Evolutionary conservation across 1,140 invertebrate species (phyloP).

Genomic region (Nymphalis io): DNA sequence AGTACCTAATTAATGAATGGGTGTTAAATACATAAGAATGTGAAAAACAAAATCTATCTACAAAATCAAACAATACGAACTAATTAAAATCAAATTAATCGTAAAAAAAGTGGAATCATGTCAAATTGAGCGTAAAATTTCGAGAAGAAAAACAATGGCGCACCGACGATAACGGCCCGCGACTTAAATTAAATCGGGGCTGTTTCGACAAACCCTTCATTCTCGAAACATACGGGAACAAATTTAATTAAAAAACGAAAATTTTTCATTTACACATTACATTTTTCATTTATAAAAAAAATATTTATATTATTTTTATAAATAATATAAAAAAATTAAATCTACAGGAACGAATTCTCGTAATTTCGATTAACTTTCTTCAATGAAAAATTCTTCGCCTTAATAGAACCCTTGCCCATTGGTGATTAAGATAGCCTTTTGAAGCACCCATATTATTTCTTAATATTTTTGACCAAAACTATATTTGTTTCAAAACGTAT

Average conservation of each 20-base stretch:
- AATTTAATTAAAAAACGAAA: constrained; percentile 14
- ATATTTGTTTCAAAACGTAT: too few relatives aligned
- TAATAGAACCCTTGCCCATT: too few relatives aligned
- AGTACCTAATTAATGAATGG: too few relatives aligned
- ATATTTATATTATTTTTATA: too few relatives aligned
- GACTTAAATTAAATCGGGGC: constrained; percentile 77
- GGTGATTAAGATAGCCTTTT: too few relatives aligned
- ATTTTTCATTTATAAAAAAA: too few relatives aligned
- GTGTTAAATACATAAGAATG: not conserved
- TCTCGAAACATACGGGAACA: constrained; percentile 49
- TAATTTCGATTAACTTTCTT: too few relatives aligned
- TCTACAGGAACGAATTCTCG: too few relatives aligned
- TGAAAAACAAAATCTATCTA: not conserved
- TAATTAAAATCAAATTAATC: constrained; percentile 79
- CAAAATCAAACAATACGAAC: constrained; percentile 50
- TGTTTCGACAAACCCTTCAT: constrained; percentile 75
- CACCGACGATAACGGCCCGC: constrained; percentile 68
- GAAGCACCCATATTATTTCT: too few relatives aligned
- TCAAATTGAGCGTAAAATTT: constrained; percentile 79
- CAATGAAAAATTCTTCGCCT: too few relatives aligned
- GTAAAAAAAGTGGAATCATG: constrained; percentile 73
- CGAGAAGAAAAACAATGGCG: constrained; percentile 77
- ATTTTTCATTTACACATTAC: not conserved
- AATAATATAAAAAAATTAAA: too few relatives aligned
- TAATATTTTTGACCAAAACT: too few relatives aligned